These are phyloP conservation scores for Kryptolebias marmoratus DNA, from an alignment of 2,113 vertebrate genomes.

Conservation along the genomic window DNA sequence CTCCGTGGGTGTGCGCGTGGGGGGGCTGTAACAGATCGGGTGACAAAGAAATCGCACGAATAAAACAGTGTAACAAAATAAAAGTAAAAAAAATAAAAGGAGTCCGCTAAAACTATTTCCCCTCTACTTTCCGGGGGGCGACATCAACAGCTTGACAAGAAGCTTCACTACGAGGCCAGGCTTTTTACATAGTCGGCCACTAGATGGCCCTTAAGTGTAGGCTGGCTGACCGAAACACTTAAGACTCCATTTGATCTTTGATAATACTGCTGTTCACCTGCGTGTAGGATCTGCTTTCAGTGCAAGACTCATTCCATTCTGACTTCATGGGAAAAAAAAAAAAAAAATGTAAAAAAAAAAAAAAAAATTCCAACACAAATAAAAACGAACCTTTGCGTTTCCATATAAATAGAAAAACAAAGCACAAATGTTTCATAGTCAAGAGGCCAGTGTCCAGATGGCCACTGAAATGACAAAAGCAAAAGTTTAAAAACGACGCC, in stretches of 20 bases:
- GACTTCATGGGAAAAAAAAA: conserved; percentile 60
- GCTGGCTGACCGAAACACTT: conserved; percentile 47
- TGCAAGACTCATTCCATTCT: conserved; percentile 77
- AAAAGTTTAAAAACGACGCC: conserved; percentile 62
- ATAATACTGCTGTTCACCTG: conserved; percentile 83
- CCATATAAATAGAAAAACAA: conserved; percentile 52
- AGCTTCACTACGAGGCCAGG: conserved; percentile 59
- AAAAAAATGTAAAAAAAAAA: conserved; percentile 29
- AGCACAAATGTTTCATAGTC: conserved; percentile 53
- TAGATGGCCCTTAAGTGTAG: conserved; percentile 66
- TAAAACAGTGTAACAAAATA: conserved; percentile 44
- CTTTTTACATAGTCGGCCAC: conserved; percentile 53
- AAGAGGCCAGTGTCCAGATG: conserved; percentile 49
- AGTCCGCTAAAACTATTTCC: conserved; percentile 59
- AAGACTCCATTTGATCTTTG: conserved; percentile 73
- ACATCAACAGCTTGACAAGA: conserved; percentile 55
- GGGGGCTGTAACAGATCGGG: conserved; percentile 55
- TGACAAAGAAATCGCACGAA: conserved; percentile 31
- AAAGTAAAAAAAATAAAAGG: conserved; percentile 27
- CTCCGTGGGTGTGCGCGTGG: conserved; percentile 39
- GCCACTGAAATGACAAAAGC: conserved; percentile 54
- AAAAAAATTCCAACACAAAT: conserved; percentile 25
- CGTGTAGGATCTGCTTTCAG: conserved; percentile 80
- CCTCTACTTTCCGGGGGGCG: conserved; percentile 6
- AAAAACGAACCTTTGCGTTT: conserved; percentile 62